phyloP scores from a whole-genome alignment of 2,113 vertebrate genomes.

The Otus sunia region DNA sequence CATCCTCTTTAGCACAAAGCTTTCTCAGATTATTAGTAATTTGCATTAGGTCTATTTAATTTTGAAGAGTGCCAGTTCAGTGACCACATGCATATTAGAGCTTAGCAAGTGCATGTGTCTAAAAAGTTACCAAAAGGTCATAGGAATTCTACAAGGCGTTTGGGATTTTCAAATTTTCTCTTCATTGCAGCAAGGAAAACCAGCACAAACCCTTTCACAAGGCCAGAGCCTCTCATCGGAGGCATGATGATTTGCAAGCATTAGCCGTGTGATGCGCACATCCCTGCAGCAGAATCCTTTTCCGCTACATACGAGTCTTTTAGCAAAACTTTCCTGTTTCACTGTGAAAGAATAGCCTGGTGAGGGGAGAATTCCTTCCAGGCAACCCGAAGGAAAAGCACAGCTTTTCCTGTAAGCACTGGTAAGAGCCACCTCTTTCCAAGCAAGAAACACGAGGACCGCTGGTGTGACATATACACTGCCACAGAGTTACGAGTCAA shows the following conservation, averaged over 20 bases:
- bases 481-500: background rate
- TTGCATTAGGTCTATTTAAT: constrained; percentile 62
- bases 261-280: accelerated
- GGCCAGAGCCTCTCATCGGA: background rate
- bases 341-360: background rate
- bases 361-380: background rate
- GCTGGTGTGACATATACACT: accelerated
- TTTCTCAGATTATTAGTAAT: constrained; percentile 59
- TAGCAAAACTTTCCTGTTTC: background rate
- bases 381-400: background rate
- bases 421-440: background rate
- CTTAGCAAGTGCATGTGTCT: constrained; percentile 34
- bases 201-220: background rate
- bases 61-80: constrained; percentile 57
- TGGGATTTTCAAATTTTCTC: constrained; percentile 32
- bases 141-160: constrained; percentile 41
- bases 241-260: background rate
- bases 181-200: constrained; percentile 23
- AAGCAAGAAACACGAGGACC: background rate
- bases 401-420: background rate
- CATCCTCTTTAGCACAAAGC: constrained; percentile 61
- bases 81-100: constrained; percentile 44
- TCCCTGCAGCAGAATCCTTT: background rate
- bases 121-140: constrained; percentile 65
- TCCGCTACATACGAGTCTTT: background rate